Percentiles rank a stretch among this genome's conserved stretches.
Conservation (phyloP, 2,888 invertebrate genomes). For the Epirrhoe tristata region DNA sequence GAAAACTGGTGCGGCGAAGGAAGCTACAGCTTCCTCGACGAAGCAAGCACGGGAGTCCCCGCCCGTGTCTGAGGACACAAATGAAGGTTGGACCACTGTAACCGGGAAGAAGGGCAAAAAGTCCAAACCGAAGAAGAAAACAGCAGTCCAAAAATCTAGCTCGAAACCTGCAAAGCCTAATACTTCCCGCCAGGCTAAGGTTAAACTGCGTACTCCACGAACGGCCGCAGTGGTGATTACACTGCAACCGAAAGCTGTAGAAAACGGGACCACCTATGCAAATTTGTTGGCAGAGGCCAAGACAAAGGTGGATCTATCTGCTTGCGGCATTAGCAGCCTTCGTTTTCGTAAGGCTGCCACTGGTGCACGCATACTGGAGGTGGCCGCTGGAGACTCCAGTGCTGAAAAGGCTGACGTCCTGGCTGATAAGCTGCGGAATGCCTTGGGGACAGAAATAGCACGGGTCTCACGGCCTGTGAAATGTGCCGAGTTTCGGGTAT, state of each 20-base stretch:
- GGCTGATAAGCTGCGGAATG: too few species aligned
- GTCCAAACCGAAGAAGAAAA: not conserved
- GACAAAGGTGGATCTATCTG: not conserved
- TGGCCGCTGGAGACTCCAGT: not conserved
- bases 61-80: not conserved
- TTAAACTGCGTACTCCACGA: not conserved
- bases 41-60: not conserved
- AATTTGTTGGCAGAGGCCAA: not conserved
- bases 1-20: not conserved
- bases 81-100: not conserved
- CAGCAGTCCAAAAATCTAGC: not conserved
- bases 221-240: not conserved
- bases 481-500: slow-evolving; percentile 30
- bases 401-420: not conserved
- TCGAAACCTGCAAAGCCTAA: not conserved
- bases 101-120: not conserved
- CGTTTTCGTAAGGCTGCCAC: not conserved
- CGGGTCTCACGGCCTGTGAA: slow-evolving; percentile 31
- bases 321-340: not conserved
- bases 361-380: too few species aligned
- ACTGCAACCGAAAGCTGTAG: not conserved
- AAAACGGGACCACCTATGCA: not conserved
- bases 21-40: not conserved
- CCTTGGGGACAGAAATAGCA: not conserved
- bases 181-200: not conserved